These are phyloP conservation scores for Proisotoma minuta DNA, from an alignment of 2,888 invertebrate genomes.

Conservation along the genomic window DNA sequence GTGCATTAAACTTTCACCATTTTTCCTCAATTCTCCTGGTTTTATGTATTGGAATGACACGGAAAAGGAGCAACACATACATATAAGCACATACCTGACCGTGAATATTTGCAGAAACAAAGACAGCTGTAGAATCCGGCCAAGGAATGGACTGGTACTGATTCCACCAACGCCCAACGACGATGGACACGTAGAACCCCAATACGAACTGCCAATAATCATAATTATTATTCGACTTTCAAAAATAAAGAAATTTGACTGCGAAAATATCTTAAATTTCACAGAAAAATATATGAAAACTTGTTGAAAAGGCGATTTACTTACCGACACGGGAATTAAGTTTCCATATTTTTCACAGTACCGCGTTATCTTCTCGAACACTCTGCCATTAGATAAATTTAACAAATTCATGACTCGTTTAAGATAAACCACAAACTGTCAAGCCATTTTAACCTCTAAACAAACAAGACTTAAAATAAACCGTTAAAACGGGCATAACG, in stretches of 20 bases:
- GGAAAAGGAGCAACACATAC: neutral
- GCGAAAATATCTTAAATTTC: too few species aligned
- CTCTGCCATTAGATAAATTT: slow-evolving; percentile 56
- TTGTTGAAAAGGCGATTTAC: too few species aligned
- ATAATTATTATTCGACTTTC: too few species aligned
- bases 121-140: slow-evolving; percentile 82
- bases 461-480: neutral
- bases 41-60: neutral
- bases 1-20: slow-evolving; percentile 2
- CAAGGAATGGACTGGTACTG: slow-evolving; percentile 78
- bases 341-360: slow-evolving; percentile 83
- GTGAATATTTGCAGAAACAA: slow-evolving; percentile 75
- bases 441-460: neutral
- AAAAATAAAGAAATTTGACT: too few species aligned
- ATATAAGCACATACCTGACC: slow-evolving; percentile 57
- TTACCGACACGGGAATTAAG: slow-evolving; percentile 82
- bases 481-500: neutral
- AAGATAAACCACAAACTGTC: neutral
- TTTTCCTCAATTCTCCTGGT: neutral
- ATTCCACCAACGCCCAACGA: slow-evolving; percentile 89
- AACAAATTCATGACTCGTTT: neutral
- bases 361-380: slow-evolving; percentile 73
- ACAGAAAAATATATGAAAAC: too few species aligned
- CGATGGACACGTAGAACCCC: slow-evolving; percentile 88
- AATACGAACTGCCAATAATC: too few species aligned